phyloP scores from a whole-genome alignment of 2,888 invertebrate species.

The Siphonodentalium dalli region DNA sequence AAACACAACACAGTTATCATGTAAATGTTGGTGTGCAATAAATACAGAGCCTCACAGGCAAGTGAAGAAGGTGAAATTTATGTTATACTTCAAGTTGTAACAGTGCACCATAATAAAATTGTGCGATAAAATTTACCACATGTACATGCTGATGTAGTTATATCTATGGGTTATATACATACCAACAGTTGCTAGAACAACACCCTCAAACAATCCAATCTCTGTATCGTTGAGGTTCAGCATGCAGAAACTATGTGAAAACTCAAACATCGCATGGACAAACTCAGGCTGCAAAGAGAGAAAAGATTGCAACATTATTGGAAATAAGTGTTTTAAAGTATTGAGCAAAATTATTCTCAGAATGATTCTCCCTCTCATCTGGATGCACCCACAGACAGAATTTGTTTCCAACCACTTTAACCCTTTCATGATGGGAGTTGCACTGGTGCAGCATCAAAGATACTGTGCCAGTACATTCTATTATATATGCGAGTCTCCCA shows the following conservation, averaged over 20 bases:
- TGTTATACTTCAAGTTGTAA: not conserved
- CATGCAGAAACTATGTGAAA: constrained; percentile 74
- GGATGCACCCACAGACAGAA: too few species aligned
- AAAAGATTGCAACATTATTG: not conserved
- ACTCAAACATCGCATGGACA: constrained; percentile 81
- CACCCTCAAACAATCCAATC: constrained; percentile 85
- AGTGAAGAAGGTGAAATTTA: not conserved
- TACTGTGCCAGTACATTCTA: too few species aligned
- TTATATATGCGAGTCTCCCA: too few species aligned
- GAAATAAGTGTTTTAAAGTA: not conserved
- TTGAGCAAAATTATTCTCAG: not conserved
- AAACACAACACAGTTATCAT: too few species aligned
- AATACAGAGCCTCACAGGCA: too few species aligned
- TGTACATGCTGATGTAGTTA: too few species aligned
- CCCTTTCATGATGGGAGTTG: too few species aligned
- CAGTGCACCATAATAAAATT: not conserved
- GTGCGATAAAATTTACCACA: not conserved
- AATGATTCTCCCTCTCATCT: too few species aligned
- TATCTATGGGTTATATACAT: constrained; percentile 6
- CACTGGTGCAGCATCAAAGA: too few species aligned
- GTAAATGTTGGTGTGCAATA: too few species aligned
- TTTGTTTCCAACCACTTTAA: too few species aligned
- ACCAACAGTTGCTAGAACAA: constrained; percentile 77
- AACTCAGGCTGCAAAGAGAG: constrained; percentile 77
- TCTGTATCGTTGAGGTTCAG: constrained; percentile 87